phyloP scores from a whole-genome alignment of 2,888 invertebrate species.

The Hermodice carunculata region DNA sequence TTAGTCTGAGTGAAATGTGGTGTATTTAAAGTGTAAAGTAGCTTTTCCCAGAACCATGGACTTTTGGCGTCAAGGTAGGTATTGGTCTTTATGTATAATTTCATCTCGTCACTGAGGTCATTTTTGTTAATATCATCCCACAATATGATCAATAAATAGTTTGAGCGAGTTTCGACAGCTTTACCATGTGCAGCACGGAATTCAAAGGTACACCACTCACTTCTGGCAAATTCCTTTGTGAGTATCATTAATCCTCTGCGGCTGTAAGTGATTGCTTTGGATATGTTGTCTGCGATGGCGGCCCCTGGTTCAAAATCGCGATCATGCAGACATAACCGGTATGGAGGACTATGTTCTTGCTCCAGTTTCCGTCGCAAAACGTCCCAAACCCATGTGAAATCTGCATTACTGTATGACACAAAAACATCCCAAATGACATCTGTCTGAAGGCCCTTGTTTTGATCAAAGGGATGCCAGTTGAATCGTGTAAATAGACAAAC shows the following conservation, averaged over 20 bases:
- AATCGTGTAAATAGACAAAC: slow-evolving; percentile 3
- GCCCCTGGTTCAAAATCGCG: slow-evolving; percentile 12
- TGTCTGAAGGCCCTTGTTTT: not conserved
- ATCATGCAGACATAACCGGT: not conserved
- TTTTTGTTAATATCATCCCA: not conserved
- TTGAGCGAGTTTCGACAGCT: slow-evolving; percentile 2
- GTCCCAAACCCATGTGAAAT: not conserved
- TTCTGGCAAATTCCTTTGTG: slow-evolving; percentile 7
- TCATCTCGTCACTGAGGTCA: slow-evolving; percentile 11
- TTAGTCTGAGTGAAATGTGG: no score
- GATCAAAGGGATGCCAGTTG: slow-evolving; percentile 18
- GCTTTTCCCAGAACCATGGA: slow-evolving; percentile 6
- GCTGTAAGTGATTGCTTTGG: slow-evolving; percentile 6
- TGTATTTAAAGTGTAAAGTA: no score
- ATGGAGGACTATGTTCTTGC: not conserved
- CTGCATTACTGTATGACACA: slow-evolving; percentile 13
- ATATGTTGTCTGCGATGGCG: slow-evolving; percentile 7
- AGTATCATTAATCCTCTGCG: slow-evolving; percentile 7
- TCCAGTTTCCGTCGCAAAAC: not conserved
- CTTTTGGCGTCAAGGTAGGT: slow-evolving; percentile 1
- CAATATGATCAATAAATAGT: slow-evolving; percentile 10
- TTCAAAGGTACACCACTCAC: slow-evolving; percentile 12
- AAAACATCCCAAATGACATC: slow-evolving; percentile 13
- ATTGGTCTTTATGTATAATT: slow-evolving; percentile 13
- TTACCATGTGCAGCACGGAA: slow-evolving; percentile 8